Evolutionary conservation across 92 coral and sea anemone genomes (phyloP).

Genomic region (Phymanthus crucifer): DNA sequence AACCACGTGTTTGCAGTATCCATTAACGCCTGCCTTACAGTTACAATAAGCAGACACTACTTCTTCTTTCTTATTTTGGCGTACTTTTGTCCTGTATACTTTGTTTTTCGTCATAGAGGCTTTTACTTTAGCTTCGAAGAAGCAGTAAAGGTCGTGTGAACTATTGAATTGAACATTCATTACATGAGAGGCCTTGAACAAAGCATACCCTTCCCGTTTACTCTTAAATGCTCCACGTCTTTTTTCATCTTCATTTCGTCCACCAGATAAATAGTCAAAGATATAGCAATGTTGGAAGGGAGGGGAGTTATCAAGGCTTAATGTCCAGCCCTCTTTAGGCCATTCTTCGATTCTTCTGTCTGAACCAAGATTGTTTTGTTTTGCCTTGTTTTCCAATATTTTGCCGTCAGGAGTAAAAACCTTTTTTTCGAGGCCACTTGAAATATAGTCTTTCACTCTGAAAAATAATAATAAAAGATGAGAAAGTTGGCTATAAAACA

Average conservation of each 20-base stretch:
- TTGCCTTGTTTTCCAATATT: not conserved
- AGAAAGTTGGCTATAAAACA: not conserved
- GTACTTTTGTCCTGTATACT: constrained; percentile 29
- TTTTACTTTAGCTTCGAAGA: constrained; percentile 39
- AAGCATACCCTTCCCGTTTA: constrained; percentile 50
- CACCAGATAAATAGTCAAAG: constrained; percentile 32
- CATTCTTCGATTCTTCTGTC: constrained; percentile 33
- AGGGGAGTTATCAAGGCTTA: not conserved
- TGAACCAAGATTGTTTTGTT: not conserved
- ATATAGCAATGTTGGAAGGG: constrained; percentile 20
- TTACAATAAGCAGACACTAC: constrained; percentile 28
- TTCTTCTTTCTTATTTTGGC: constrained; percentile 22
- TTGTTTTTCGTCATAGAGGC: constrained; percentile 55
- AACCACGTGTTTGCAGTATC: constrained; percentile 45
- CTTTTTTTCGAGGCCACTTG: constrained; percentile 33
- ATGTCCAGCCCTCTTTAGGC: constrained; percentile 58
- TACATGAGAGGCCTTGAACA: constrained; percentile 46
- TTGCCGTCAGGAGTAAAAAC: constrained; percentile 30
- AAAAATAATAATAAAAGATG: constrained; percentile 7
- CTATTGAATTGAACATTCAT: constrained; percentile 32
- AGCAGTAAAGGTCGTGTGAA: constrained; percentile 29
- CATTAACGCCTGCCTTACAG: constrained; percentile 43
- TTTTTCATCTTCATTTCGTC: constrained; percentile 8
- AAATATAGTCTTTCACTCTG: constrained; percentile 44
- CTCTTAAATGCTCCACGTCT: constrained; percentile 59